A percentile compares a stretch with the other conserved stretches of the same genome.
These are phyloP conservation scores for Temnopleurus reevesii DNA, from an alignment of 53 echinoderm and acorn worm species.

Conservation along the genomic window DNA sequence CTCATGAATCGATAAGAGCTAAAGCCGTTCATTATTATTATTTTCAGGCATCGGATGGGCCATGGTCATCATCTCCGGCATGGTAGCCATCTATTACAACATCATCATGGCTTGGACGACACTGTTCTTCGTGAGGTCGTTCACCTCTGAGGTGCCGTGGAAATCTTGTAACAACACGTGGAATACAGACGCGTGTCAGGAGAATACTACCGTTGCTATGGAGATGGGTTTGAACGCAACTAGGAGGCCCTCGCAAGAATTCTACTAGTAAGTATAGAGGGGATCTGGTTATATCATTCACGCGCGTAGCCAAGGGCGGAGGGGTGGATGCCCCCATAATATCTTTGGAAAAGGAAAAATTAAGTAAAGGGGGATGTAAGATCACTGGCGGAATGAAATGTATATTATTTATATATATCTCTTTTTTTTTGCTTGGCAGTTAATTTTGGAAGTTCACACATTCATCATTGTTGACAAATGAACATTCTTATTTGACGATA, in stretches of 20 bases:
- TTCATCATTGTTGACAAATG: no score
- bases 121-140: constrained; percentile 84
- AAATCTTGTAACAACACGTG: constrained; percentile 75
- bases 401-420: no score
- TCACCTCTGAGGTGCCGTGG: constrained; percentile 81
- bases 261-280: constrained; percentile 35
- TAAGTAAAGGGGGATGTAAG: background rate
- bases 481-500: no score
- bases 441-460: no score
- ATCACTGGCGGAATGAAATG: no score
- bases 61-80: constrained; percentile 89
- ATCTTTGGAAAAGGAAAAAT: no score
- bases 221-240: constrained; percentile 28
- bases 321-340: background rate
- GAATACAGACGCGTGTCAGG: constrained; percentile 79
- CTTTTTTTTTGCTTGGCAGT: no score
- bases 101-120: constrained; percentile 92
- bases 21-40: background rate
- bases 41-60: constrained; percentile 89
- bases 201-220: constrained; percentile 21
- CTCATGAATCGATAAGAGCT: no score
- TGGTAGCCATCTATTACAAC: constrained; percentile 97
- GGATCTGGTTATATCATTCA: background rate
- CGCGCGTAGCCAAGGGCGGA: background rate
- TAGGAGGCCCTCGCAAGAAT: constrained; percentile 27